Evolutionary conservation across 2,797 vertebrate genomes (phyloP).

Genomic region (Centroberyx gerrardi): DNA sequence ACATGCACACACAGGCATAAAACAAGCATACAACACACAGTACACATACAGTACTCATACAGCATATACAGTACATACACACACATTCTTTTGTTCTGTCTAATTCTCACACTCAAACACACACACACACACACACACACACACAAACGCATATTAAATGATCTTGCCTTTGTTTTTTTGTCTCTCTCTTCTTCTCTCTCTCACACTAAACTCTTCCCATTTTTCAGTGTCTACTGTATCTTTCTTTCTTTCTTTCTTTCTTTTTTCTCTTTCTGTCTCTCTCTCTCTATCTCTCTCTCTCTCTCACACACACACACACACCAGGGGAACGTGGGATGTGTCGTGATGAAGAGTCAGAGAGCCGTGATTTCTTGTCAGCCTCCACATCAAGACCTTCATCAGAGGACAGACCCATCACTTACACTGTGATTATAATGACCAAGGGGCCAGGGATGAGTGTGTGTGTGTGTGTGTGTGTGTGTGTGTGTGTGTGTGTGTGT

Average conservation of each 20-base stretch:
- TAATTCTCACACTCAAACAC: constrained; percentile 7
- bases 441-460: constrained; percentile 21
- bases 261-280: background rate
- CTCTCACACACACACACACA: constrained; percentile 3
- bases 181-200: constrained; percentile 18
- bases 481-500: constrained; percentile 7
- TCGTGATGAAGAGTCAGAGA: constrained; percentile 69
- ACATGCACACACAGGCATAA: background rate
- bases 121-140: background rate
- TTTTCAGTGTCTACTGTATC: background rate
- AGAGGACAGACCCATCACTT: constrained; percentile 76
- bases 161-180: background rate
- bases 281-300: background rate
- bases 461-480: constrained; percentile 24
- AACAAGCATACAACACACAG: background rate
- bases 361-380: constrained; percentile 79
- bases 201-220: background rate
- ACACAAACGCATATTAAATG: background rate
- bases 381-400: constrained; percentile 80
- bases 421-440: constrained; percentile 72
- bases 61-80: constrained; percentile 9
- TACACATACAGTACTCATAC: background rate
- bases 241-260: constrained; percentile 4
- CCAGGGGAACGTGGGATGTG: constrained; percentile 61
- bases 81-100: background rate